These are phyloP conservation scores for Macrocentrus cingulum DNA, from an alignment of 1,140 invertebrate genomes.

Conservation along the genomic window DNA sequence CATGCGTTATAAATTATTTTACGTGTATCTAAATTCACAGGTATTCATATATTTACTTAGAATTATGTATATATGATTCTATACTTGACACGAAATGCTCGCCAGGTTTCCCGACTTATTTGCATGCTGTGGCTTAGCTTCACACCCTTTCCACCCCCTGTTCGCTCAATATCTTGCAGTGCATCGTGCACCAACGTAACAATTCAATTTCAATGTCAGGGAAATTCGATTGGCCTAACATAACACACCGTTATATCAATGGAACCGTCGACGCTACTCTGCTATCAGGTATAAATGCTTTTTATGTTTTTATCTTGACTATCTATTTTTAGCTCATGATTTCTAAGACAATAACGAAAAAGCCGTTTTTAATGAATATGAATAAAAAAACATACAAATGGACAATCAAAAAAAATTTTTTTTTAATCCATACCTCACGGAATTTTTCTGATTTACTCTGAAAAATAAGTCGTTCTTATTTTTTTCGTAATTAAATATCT, in stretches of 20 bases:
- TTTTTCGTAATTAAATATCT: no score
- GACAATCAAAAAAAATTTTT: no score
- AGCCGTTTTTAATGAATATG: background rate
- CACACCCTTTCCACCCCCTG: background rate
- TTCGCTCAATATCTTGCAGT: slow-evolving; percentile 20
- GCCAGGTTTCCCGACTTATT: slow-evolving; percentile 34
- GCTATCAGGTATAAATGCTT: background rate
- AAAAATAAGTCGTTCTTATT: no score
- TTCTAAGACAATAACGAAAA: background rate
- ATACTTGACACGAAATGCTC: slow-evolving; percentile 14
- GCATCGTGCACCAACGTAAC: slow-evolving; percentile 38
- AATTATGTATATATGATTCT: background rate
- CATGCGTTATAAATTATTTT: no score
- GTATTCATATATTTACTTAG: background rate
- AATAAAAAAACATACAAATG: no score
- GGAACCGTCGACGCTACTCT: background rate
- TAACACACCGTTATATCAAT: slow-evolving; percentile 35
- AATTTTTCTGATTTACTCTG: no score
- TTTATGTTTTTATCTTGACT: background rate
- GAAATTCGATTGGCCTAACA: slow-evolving; percentile 47
- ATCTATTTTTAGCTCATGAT: background rate
- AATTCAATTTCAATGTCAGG: slow-evolving; percentile 48
- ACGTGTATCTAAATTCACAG: no score
- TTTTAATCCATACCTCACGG: no score
- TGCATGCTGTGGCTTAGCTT: slow-evolving; percentile 36